Evolutionary conservation across 2,113 vertebrate genomes (phyloP).

Genomic region (Vireo altiloquus): DNA sequence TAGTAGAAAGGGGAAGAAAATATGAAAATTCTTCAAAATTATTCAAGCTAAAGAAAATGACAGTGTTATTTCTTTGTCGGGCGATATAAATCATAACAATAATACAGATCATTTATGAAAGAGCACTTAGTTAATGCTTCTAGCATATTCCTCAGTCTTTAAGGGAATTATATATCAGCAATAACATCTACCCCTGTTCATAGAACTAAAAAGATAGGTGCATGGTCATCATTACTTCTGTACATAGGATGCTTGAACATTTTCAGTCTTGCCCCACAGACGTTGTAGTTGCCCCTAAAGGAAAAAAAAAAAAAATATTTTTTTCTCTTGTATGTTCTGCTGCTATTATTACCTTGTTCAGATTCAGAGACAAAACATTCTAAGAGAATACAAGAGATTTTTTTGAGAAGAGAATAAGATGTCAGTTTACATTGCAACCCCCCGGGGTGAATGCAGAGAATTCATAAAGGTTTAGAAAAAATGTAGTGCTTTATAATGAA

Average conservation of each 20-base stretch:
- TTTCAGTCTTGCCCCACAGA: background rate
- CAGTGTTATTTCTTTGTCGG: background rate
- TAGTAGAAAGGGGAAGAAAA: constrained; percentile 3
- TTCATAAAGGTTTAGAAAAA: constrained; percentile 72
- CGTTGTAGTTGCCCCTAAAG: background rate
- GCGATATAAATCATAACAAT: background rate
- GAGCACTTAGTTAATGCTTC: background rate
- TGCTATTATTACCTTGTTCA: constrained; percentile 44
- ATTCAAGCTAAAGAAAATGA: background rate
- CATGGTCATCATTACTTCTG: background rate
- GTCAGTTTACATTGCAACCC: constrained; percentile 74
- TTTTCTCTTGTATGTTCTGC: background rate
- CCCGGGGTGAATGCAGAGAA: constrained; percentile 66
- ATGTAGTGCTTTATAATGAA: constrained; percentile 72
- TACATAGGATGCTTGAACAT: background rate
- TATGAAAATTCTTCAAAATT: background rate
- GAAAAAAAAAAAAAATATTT: background rate
- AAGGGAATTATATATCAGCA: background rate
- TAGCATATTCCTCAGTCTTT: background rate
- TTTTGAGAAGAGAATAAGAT: constrained; percentile 73
- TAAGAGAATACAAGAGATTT: constrained; percentile 53
- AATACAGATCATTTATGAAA: background rate
- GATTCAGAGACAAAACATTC: constrained; percentile 25
- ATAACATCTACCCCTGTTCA: background rate
- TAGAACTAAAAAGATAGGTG: background rate